Percentiles rank a stretch among this genome's conserved stretches.
phyloP scores from a whole-genome alignment of 1,140 invertebrate genomes.

The Latrodectus geometricus region DNA sequence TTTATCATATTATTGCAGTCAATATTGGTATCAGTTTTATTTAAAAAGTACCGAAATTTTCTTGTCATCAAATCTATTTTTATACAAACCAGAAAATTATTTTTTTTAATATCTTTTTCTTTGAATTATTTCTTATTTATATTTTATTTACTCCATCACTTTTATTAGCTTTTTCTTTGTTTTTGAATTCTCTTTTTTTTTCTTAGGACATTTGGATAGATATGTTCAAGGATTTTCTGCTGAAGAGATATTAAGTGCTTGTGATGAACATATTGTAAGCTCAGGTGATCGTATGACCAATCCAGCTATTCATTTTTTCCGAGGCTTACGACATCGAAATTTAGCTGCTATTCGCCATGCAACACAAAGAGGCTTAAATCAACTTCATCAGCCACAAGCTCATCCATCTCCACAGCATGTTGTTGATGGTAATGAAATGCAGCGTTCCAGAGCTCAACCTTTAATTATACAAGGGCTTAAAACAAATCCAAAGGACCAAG shows the following conservation, averaged over 20 bases:
- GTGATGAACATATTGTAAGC: slow-evolving; percentile 85
- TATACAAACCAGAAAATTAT: not conserved
- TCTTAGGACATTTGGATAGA: slow-evolving; percentile 92
- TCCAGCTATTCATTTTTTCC: slow-evolving; percentile 89
- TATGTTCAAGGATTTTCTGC: slow-evolving; percentile 95
- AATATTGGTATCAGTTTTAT: too few relatives aligned
- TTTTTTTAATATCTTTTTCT: not conserved
- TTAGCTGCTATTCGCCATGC: slow-evolving; percentile 93
- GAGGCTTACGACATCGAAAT: slow-evolving; percentile 90
- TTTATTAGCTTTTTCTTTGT: too few relatives aligned
- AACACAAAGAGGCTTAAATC: slow-evolving; percentile 84
- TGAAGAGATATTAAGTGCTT: slow-evolving; percentile 95
- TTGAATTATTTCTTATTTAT: not conserved
- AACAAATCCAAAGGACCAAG: slow-evolving; percentile 94
- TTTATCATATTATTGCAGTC: too few relatives aligned
- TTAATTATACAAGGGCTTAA: slow-evolving; percentile 92
- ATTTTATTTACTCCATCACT: not conserved
- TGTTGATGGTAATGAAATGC: slow-evolving; percentile 74
- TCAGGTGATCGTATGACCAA: slow-evolving; percentile 80
- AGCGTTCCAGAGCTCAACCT: slow-evolving; percentile 77
- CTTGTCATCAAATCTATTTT: too few relatives aligned
- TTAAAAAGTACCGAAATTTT: too few relatives aligned
- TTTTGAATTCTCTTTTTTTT: slow-evolving; percentile 42
- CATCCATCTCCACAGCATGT: slow-evolving; percentile 72
- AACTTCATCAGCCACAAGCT: slow-evolving; percentile 81